Conservation (phyloP, 2,113 vertebrate species). For the Cichladusa arquata region DNA sequence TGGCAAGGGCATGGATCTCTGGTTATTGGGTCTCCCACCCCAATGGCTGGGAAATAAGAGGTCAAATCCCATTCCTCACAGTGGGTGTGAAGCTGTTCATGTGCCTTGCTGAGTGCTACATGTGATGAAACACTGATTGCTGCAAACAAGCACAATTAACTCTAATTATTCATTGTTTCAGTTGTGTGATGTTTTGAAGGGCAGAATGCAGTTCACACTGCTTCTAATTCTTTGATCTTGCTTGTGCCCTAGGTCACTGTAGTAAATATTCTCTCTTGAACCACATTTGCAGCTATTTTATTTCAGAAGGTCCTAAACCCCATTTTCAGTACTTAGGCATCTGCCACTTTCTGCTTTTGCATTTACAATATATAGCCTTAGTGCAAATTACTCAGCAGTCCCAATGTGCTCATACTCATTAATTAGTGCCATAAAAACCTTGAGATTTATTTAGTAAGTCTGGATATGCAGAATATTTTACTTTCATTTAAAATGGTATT, state of each 20-base stretch:
- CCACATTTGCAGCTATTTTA: background rate
- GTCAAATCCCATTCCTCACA: background rate
- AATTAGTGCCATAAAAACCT: conserved; percentile 48
- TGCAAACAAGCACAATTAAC: background rate
- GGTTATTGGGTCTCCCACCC: background rate
- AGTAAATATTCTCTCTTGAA: background rate
- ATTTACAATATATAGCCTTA: conserved; percentile 20
- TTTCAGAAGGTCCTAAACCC: background rate
- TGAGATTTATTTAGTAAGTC: conserved; percentile 53
- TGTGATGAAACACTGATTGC: background rate
- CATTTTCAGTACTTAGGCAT: background rate
- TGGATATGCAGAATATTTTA: conserved; percentile 29
- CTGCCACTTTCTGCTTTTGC: background rate
- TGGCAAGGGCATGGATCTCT: background rate
- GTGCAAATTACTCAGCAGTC: conserved; percentile 10
- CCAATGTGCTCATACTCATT: conserved; percentile 20
- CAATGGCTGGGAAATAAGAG: background rate
- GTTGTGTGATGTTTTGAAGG: background rate
- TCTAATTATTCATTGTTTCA: background rate
- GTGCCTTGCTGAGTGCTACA: rapidly evolving
- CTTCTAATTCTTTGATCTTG: background rate
- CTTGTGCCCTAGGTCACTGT: background rate
- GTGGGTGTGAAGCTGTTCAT: background rate
- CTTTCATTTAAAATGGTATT: conserved; percentile 37
- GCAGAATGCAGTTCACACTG: background rate